These are phyloP conservation scores for Dendrolimus houi DNA, from an alignment of 2,888 invertebrate species.

Conservation along the genomic window DNA sequence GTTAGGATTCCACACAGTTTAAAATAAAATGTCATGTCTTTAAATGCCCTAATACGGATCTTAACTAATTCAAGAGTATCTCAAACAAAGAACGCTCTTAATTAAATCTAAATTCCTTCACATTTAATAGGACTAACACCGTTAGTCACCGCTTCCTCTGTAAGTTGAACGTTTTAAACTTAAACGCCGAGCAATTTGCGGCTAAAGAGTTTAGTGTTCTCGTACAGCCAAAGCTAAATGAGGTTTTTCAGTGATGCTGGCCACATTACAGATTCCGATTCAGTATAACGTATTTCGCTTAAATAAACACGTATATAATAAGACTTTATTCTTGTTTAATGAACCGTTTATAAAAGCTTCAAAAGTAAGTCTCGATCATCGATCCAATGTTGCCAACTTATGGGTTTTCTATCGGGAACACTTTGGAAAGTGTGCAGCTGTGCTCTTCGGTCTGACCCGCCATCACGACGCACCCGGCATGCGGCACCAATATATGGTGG, in stretches of 20 bases:
- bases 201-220: conserved; percentile 6
- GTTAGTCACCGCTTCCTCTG: conserved; percentile 7
- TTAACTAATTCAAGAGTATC: background rate
- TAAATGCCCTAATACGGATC: background rate
- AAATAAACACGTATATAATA: too few species aligned
- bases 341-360: too few species aligned
- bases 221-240: background rate
- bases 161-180: conserved; percentile 11
- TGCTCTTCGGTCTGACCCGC: too few species aligned
- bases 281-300: background rate
- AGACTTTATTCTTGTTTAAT: too few species aligned
- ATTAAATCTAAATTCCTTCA: background rate
- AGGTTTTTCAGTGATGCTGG: background rate
- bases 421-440: too few species aligned
- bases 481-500: too few species aligned
- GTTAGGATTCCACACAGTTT: too few species aligned
- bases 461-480: too few species aligned
- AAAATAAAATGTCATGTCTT: too few species aligned
- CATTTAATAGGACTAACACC: background rate
- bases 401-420: too few species aligned
- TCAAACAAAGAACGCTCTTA: background rate
- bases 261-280: background rate
- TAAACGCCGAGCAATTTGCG: conserved; percentile 6
- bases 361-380: too few species aligned
- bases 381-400: too few species aligned